Evolutionary conservation across 2,888 invertebrate species (phyloP).

Genomic region (Ichneumoninae sp.): DNA sequence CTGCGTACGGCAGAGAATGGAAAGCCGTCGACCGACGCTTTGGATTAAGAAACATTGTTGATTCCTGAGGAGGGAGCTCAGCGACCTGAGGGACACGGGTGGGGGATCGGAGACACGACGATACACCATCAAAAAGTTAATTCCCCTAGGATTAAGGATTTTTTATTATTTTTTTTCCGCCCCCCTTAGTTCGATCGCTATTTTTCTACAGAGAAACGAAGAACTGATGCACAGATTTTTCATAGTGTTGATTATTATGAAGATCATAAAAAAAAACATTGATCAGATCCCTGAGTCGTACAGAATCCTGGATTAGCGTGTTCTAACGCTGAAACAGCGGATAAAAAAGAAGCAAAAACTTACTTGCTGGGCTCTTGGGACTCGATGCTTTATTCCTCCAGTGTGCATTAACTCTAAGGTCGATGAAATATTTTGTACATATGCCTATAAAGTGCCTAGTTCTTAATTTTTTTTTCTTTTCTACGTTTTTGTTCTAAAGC

Average conservation of each 20-base stretch:
- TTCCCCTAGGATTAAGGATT: slow-evolving; percentile 51
- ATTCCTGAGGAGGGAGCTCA: slow-evolving; percentile 69
- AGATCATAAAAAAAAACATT: slow-evolving; percentile 31
- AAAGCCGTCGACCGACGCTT: slow-evolving; percentile 48
- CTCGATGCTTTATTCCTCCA: slow-evolving; percentile 60
- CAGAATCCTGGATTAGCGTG: slow-evolving; percentile 2
- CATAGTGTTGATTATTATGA: slow-evolving; percentile 40
- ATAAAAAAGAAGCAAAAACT: slow-evolving; percentile 21
- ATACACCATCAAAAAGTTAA: slow-evolving; percentile 43
- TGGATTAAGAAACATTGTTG: slow-evolving; percentile 71
- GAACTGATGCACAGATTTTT: slow-evolving; percentile 33
- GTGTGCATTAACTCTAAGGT: slow-evolving; percentile 68
- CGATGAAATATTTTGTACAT: slow-evolving; percentile 77
- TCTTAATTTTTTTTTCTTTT: slow-evolving; percentile 66
- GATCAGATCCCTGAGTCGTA: slow-evolving; percentile 16
- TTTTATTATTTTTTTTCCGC: background rate
- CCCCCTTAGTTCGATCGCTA: slow-evolving; percentile 9
- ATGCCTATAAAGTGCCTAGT: slow-evolving; percentile 78
- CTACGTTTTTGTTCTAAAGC: slow-evolving; percentile 22
- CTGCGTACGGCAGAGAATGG: background rate
- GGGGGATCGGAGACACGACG: slow-evolving; percentile 13
- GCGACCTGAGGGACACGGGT: slow-evolving; percentile 51
- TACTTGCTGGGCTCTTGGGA: slow-evolving; percentile 46
- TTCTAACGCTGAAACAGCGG: slow-evolving; percentile 16
- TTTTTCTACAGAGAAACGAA: slow-evolving; percentile 31